Base-by-base conservation (phyloP, 2,888 invertebrate genomes). In the Philereme vetulata region DNA sequence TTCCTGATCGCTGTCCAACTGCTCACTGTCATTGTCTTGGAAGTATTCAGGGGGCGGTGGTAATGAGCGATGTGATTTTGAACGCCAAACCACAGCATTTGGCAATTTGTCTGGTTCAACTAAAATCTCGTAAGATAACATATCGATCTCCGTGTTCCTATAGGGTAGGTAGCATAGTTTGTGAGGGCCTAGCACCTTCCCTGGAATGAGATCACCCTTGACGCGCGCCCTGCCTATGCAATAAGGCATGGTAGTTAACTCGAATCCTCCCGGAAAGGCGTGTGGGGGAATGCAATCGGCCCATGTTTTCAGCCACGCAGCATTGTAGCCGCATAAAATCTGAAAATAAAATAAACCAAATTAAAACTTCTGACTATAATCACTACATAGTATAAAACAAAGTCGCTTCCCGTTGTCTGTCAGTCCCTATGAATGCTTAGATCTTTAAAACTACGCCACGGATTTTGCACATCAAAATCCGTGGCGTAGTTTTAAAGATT, bases 191-290 rank as follows among this genome's bases (percentile, higher is more conserved):
- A 68, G 65, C 4, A 72, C 78, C 84, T 96, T 96, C 42, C 96
- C 96, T 55, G 96, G 96, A 72, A 96, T 93, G 8, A 95, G 81
- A 48, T 93, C 95, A 42, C 95, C 95, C 71, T 95, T 94, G 76
- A 95, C 95, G 35, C 88, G 85, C 1, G 95, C 95, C 67, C 96
- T 91, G 21, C 94, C 94, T 0, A 95, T 93, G 75, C 89, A 95
- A 21, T 95, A 66, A 47, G 79, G 81, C 65, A 92, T 92, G 3
- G 58, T 92, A 1, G 58, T 56, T 35, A 82, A 82, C 66, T 85
- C 85, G 57, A 72, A 84, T 4, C 94, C 94, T 5, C 92, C 95
- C 4, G 93, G 86, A 51, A 95, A 80, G 0, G 95, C 94, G 62
- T 94, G 94, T 1, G 93, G 87, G 21, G 95, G 95, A 56, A 95